Evolutionary conservation across 2,113 vertebrate genomes (phyloP).

Genomic region (Archocentrus centrarchus): DNA sequence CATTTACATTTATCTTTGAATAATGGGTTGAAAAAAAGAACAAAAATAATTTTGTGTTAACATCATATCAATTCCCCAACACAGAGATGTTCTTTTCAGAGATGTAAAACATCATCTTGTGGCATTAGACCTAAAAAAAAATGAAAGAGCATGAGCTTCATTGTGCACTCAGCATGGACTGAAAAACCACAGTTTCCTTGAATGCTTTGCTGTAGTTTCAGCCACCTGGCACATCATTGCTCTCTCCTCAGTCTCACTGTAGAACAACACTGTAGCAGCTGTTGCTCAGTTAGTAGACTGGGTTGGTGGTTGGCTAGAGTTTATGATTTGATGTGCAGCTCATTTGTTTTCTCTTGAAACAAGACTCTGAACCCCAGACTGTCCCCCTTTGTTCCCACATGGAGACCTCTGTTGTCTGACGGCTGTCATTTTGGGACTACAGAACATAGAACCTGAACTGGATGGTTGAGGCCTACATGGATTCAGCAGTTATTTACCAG

Average conservation of each 20-base stretch:
- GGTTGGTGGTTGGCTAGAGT: not conserved
- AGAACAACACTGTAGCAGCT: conserved; percentile 28
- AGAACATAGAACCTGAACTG: not conserved
- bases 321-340: not conserved
- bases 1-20: not conserved
- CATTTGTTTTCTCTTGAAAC: not conserved
- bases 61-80: not conserved
- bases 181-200: conserved; percentile 28
- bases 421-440: not conserved
- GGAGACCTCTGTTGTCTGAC: not conserved
- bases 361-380: not conserved
- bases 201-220: conserved; percentile 5
- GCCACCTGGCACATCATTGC: conserved; percentile 15
- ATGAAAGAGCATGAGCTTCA: conserved; percentile 15
- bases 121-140: not conserved
- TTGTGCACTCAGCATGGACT: not conserved
- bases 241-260: conserved; percentile 20
- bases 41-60: not conserved
- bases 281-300: conserved; percentile 19
- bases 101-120: conserved; percentile 8
- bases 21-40: not conserved
- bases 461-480: not conserved
- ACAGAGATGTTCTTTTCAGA: not conserved
- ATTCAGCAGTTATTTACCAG: not conserved
- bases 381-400: not conserved